Base-by-base conservation (phyloP, 2,113 vertebrate genomes). In the Notechis scutatus region DNA sequence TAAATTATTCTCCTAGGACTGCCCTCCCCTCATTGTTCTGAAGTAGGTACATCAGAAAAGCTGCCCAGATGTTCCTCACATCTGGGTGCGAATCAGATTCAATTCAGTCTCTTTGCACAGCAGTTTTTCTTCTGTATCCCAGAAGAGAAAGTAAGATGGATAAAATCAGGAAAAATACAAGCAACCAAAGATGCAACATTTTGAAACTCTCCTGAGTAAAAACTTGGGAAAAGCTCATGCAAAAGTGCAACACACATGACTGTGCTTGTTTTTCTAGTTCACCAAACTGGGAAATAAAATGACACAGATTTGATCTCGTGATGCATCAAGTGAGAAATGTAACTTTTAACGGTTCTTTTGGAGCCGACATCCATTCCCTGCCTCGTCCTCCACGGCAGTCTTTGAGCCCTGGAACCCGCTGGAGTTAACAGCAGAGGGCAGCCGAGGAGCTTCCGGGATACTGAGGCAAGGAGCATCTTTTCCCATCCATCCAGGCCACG, bases 341-440 rank as follows among this genome's bases (percentile, higher is more conserved):
- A 20, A 39, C 8, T 34, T 34, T 56, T 56, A 11, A 9, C 2
- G 1, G 4, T 39, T 3, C 54, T 39, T 42, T 39, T 39, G 54
- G 56, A 12, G 20, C 23, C 26, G 15, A 24, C 11, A 29, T 34
- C 21, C 14, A 18, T 26, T 61, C 9, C 0, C n/a, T 89, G 50
- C 52, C 47, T 91, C 3, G 2, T 56, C 42, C 45, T 9, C 20
- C 26, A 24, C 18, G 0, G n/a, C 14, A 12, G 3, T n/a, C 20
- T 29, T 21, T 15, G 2, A 24, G 9, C 26, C 9, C 24, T 0
- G 2, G 23, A 18, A 5, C 52, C 14, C 1, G 12, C 21, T 24
- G 5, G 57, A n/a, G 20, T 88, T 50, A 39, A 34, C 96, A 0
- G 56, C 92, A 98, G 98, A 96, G 96, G 97, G 97, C 96, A 96